Conservation (phyloP, 2,113 vertebrate genomes). For the Anguilla rostrata region DNA sequence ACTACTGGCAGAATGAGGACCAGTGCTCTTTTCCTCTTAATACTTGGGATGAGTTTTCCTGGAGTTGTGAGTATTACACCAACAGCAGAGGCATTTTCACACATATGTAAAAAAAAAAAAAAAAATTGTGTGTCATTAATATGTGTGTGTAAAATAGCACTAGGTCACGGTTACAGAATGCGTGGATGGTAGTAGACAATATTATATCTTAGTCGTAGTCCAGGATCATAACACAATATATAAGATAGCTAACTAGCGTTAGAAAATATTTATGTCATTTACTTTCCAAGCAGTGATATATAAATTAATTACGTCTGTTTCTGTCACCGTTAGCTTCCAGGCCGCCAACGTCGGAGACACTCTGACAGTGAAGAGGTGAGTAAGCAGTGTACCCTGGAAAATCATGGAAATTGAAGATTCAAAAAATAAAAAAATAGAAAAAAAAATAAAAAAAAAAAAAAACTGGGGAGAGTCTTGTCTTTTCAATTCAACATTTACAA, state of each 20-base stretch:
- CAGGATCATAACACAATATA: too few relatives aligned
- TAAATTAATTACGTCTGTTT: not conserved
- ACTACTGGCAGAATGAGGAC: not conserved
- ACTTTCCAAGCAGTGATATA: not conserved
- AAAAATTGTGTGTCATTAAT: too few relatives aligned
- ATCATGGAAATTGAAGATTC: not conserved
- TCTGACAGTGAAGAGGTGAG: conserved; percentile 24
- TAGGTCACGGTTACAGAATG: not conserved
- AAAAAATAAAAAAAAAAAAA: too few relatives aligned
- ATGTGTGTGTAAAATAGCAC: not conserved
- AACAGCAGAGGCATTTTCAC: not conserved
- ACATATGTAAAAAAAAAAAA: not conserved
- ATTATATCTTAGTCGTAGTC: too few relatives aligned
- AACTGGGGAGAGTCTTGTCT: too few relatives aligned
- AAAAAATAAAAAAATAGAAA: too few relatives aligned
- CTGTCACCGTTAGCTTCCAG: conserved; percentile 1
- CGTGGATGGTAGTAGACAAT: too few relatives aligned
- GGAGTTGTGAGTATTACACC: conserved; percentile 13
- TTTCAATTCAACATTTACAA: too few relatives aligned
- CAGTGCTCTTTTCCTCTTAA: not conserved
- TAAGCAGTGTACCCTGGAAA: not conserved
- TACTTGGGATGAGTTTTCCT: conserved; percentile 16
- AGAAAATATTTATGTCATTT: too few relatives aligned
- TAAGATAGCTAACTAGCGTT: too few relatives aligned
- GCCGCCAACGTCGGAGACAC: not conserved